phyloP scores from a whole-genome alignment of 2,888 invertebrate species.

The Zhengitettix transpicula region DNA sequence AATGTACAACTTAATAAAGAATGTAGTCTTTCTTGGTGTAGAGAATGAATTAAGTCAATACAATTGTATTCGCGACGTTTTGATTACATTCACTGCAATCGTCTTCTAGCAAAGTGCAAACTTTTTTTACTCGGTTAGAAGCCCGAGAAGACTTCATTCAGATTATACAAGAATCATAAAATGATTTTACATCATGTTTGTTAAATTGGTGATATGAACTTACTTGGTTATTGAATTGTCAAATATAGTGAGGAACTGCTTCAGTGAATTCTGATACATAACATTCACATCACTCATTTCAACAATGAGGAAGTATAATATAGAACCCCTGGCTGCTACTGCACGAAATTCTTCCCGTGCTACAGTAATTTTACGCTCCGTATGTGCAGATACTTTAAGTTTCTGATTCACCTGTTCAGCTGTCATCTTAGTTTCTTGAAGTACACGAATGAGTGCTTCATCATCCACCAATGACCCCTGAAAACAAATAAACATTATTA shows the following conservation, averaged over 20 bases:
- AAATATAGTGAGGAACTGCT: conserved; percentile 85
- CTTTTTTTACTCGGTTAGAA: no score
- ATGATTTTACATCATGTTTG: not conserved
- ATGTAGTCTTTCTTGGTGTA: no score
- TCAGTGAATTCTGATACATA: conserved; percentile 93
- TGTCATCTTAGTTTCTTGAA: conserved; percentile 72
- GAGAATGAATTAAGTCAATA: no score
- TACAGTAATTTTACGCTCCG: conserved; percentile 83
- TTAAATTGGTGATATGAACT: conserved; percentile 5
- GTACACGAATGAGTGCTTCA: conserved; percentile 79
- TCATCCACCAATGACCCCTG: conserved; percentile 85
- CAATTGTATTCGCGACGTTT: no score
- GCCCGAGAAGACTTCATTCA: not conserved
- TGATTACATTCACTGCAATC: no score
- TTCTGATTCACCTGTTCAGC: conserved; percentile 93
- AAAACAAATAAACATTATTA: not conserved
- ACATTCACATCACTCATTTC: conserved; percentile 93
- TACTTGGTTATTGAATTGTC: conserved; percentile 79
- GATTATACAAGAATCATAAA: conserved; percentile 1
- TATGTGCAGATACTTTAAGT: conserved; percentile 77
- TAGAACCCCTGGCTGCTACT: conserved; percentile 86
- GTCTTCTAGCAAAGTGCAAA: no score
- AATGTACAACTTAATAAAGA: not conserved
- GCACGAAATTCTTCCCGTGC: conserved; percentile 92
- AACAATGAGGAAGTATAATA: conserved; percentile 87